These are phyloP conservation scores for Aphodius sticticus DNA, from an alignment of 2,888 invertebrate genomes.

Conservation along the genomic window DNA sequence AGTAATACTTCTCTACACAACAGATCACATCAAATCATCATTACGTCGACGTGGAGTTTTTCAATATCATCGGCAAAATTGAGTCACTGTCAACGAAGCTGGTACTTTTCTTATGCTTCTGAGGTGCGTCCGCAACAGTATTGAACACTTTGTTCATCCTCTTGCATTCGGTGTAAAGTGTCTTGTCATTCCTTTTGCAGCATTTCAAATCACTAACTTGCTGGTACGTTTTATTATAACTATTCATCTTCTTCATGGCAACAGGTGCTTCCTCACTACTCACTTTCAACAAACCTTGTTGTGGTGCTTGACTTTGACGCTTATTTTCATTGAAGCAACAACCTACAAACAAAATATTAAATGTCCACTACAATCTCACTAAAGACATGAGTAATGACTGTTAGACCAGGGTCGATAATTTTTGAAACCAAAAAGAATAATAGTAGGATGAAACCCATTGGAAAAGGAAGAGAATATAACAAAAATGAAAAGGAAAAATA, in stretches of 20 bases:
- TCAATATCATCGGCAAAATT: constrained; percentile 8
- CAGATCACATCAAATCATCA: neutral
- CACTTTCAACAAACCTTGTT: constrained; percentile 1
- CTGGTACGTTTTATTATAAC: constrained; percentile 9
- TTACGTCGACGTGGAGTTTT: neutral
- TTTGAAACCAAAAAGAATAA: too few relatives aligned
- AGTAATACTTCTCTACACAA: neutral
- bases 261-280: neutral
- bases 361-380: neutral
- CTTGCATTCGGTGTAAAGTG: neutral
- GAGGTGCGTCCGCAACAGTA: neutral
- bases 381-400: too few relatives aligned
- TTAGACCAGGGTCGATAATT: too few relatives aligned
- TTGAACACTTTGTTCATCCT: neutral
- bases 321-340: neutral
- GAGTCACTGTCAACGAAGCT: neutral
- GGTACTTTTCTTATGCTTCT: neutral
- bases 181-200: neutral
- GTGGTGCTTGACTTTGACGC: neutral
- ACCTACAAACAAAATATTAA: neutral
- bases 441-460: too few relatives aligned
- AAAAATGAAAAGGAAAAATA: too few relatives aligned
- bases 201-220: constrained; percentile 18
- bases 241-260: constrained; percentile 6
- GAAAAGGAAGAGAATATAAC: too few relatives aligned